Evolutionary conservation across 2,888 invertebrate species (phyloP), one percentile per base, ranked within the genome.

Genomic region (Phengaris alcon): DNA sequence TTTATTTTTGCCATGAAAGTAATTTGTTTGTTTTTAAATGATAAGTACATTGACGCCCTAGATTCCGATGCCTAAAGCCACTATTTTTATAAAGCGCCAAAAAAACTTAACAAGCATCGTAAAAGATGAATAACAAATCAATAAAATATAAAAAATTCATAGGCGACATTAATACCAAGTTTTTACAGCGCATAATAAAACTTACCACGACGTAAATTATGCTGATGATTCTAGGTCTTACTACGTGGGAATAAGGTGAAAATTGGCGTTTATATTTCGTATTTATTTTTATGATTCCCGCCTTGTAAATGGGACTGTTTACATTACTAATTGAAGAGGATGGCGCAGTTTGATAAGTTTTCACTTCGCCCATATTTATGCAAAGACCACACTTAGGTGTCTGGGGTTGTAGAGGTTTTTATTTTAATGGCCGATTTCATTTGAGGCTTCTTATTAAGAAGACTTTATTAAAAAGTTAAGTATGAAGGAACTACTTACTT

Each of bases 121-220:
- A 64, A 64, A 72, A 51, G 35, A 35, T 52, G 54, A 22, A 72
- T 15, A 57, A 73, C 59, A 73, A 73, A 73, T n/a, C n/a, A 57
- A 46, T 55, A 55, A 48, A 44, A 22, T 59, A 59, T 59, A 59
- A 74, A 80, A 79, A 76, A 77, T 78, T 78, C 77, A 79, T 68
- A 75, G 75, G 75, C 75, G 69, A 75, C 76, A 76, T 77, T 75
- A 69, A 75, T 75, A 68, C 64, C 74, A 70, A 75, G 69, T 76
- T 79, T 80, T 80, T 80, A 79, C 79, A 77, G 76, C 68, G 75
- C 75, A 78, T 79, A 76, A 76, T 80, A 79, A 78, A 78, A 78
- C 73, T 78, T 77, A 76, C 35, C 35, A 4, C 77, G 77, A 74
- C 64, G 35, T 64, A 64, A 64, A 64, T 64, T 64, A 64, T 64